These are phyloP conservation scores for Columba livia DNA, from an alignment of 2,113 vertebrate species.

Conservation along the genomic window DNA sequence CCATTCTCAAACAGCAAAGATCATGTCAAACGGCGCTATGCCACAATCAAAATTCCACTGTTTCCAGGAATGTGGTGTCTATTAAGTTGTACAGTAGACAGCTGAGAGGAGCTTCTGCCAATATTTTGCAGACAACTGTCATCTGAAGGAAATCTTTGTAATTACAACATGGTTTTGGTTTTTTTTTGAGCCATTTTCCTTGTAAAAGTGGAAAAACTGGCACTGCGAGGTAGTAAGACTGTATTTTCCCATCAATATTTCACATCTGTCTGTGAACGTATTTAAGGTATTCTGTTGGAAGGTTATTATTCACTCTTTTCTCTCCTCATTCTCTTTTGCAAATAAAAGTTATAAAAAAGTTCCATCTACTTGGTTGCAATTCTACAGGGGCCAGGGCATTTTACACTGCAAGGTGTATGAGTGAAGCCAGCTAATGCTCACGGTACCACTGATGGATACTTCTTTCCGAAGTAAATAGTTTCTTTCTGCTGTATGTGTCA, in stretches of 20 bases:
- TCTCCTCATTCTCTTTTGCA: background rate
- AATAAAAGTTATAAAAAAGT: background rate
- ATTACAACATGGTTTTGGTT: background rate
- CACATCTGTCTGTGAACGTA: background rate
- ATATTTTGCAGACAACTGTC: conserved; percentile 34
- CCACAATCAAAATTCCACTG: background rate
- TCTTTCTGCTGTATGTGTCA: background rate
- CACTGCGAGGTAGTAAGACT: background rate
- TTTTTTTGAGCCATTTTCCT: background rate
- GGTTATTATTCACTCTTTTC: background rate
- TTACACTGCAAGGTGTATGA: background rate
- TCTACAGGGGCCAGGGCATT: background rate
- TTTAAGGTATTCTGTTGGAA: background rate
- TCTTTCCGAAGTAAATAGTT: background rate
- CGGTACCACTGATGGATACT: background rate
- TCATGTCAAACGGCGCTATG: conserved; percentile 14
- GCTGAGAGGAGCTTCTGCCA: conserved; percentile 3
- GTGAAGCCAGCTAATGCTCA: background rate
- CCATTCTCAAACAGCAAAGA: conserved; percentile 12
- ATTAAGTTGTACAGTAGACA: conserved; percentile 12
- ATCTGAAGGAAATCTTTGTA: conserved; percentile 9
- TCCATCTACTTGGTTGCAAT: background rate
- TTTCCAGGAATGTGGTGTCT: background rate
- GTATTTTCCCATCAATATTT: background rate
- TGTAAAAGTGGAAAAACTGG: background rate